Conservation (phyloP, 35 echinoderm and acorn worm genomes). For the Ophiothrix spiculata region DNA sequence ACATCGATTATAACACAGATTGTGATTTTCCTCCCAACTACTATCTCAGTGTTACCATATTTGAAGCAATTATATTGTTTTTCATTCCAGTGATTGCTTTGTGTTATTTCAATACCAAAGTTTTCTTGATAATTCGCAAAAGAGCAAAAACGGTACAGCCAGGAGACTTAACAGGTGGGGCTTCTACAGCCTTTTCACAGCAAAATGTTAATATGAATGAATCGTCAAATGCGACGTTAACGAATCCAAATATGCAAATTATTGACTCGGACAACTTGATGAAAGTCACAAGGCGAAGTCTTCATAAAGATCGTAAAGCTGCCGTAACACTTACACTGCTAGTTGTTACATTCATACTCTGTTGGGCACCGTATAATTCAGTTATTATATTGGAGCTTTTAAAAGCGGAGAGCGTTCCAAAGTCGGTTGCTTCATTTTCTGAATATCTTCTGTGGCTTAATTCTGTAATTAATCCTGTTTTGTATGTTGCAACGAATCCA, state of each 20-base stretch:
- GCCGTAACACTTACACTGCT: background rate
- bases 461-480: background rate
- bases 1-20: background rate
- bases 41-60: background rate
- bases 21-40: constrained; percentile 11
- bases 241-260: background rate
- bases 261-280: background rate
- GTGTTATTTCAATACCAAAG: constrained; percentile 17
- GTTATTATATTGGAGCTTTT: background rate
- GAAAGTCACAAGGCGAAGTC: background rate
- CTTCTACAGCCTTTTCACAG: background rate
- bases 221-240: background rate
- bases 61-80: background rate
- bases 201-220: background rate
- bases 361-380: background rate
- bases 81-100: constrained; percentile 16
- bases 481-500: background rate
- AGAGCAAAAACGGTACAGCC: background rate
- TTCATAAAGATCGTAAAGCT: background rate
- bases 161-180: background rate
- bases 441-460: background rate
- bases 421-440: background rate
- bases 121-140: constrained; percentile 18
- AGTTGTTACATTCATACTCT: background rate
- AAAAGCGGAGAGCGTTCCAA: background rate